Evolutionary conservation across 2,797 vertebrate genomes (phyloP), one percentile per base, ranked within the genome.

Genomic region (Sebastes itinus): DNA sequence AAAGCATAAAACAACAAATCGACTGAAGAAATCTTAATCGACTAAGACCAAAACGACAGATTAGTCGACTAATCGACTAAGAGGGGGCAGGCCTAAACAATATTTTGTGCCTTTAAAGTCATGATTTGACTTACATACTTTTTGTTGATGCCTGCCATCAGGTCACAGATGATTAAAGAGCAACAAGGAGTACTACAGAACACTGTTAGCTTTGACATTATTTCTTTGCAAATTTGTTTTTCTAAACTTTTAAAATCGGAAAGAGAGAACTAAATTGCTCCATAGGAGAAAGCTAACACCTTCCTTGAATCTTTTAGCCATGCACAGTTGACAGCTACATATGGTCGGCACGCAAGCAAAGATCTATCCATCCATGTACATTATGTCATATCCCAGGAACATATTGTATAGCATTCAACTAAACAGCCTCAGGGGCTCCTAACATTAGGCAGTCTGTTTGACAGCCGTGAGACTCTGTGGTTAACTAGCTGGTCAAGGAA

Each of bases 361-460:
- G 46, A 55, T 22, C 35, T 1, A 71, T 81, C 73, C 66, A 79
- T 85, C 73, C 77, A 75, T 87, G 79, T 63, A 49, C 7, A 28
- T 79, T 80, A 83, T 75, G 76, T 82, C 72, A 67, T 68, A 72
- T 75, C 58, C 23, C 13, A 61, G 38, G 9, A 79, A 75, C 13
- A 68, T 5, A 49, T 18, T 20, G 42, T 8, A 70, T 6, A 75
- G 61, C 52, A 23, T 66, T 68, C 14, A 68, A 28, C 66, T 62
- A 63, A 80, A 79, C 7, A 81, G 77, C 81, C 72, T 69, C 4
- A 6, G 66, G 75, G 69, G 7, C 9, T 76, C 52, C 4, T 73
- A 35, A 54, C 60, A 76, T 49, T 22, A 86, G 30, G 38, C 74
- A 60, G 83, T 78, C n/a, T 76, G 75, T 76, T 12, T 81, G 76